Evolutionary conservation across 2,797 vertebrate species (phyloP).

Genomic region (Melanotaenia nigrans): DNA sequence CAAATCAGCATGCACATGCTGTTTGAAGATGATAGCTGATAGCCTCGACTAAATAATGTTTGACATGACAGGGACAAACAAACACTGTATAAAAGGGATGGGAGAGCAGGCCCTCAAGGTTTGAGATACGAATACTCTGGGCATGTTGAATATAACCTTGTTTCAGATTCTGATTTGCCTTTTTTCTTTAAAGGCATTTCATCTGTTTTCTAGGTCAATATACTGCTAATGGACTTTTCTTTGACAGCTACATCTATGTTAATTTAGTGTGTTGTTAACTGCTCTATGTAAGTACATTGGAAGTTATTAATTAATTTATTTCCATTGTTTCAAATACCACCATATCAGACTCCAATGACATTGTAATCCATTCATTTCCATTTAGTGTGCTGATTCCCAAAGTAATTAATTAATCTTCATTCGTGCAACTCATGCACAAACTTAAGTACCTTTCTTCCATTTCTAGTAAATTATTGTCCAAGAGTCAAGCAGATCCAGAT

Average conservation of each 20-base stretch:
- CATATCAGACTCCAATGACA: slow-evolving; percentile 66
- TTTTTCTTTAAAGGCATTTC: slow-evolving; percentile 39
- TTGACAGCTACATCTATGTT: slow-evolving; percentile 55
- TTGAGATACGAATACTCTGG: slow-evolving; percentile 19
- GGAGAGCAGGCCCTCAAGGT: slow-evolving; percentile 33
- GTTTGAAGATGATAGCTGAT: slow-evolving; percentile 60
- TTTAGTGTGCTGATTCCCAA: slow-evolving; percentile 61
- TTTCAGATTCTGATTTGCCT: slow-evolving; percentile 24
- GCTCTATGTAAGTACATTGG: slow-evolving; percentile 55
- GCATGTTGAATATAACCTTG: slow-evolving; percentile 33
- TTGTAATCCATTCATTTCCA: slow-evolving; percentile 57
- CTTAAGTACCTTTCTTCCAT: slow-evolving; percentile 47
- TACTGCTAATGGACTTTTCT: slow-evolving; percentile 30
- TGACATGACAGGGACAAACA: slow-evolving; percentile 56
- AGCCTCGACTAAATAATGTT: slow-evolving; percentile 54
- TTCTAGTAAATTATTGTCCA: slow-evolving; percentile 75
- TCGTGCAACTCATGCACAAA: slow-evolving; percentile 68
- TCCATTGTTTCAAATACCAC: slow-evolving; percentile 69
- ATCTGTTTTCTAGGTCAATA: slow-evolving; percentile 38
- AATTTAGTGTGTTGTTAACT: slow-evolving; percentile 65
- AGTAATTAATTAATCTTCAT: slow-evolving; percentile 82
- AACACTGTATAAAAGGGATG: slow-evolving; percentile 41
- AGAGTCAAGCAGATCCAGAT: slow-evolving; percentile 59
- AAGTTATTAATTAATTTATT: slow-evolving; percentile 53
- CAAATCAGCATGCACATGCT: slow-evolving; percentile 39